Base-by-base conservation (phyloP, 2,888 invertebrate genomes). In the Dilophus febrilis region DNA sequence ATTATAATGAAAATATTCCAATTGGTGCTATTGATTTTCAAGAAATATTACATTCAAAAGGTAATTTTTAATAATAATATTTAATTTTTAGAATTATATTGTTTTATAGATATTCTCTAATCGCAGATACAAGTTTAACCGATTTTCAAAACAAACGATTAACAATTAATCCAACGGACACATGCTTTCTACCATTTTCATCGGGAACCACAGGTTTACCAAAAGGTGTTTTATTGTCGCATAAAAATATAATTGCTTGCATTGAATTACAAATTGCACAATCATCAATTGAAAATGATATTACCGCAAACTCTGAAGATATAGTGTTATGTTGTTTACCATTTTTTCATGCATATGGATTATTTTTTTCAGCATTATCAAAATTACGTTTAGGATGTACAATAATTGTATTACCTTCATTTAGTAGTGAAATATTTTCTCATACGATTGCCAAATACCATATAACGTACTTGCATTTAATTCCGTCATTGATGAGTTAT, bases 291-390 rank as follows among this genome's bases (percentile, higher is more conserved):
- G 47, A 53, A 7, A n/a, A 46, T 8, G 45, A 45, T 27, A 47
- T 51, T 13, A 48, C 48, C 2, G 71, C 61, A 11, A 54, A 51
- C 10, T 51, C 55, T 38, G 80, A 81, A 59, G 79, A 80, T 40
- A 60, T 74, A 0, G 45, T 74, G 2, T 72, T 83, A 0, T 71
- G 71, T 17, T 67, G 87, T 13, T 57, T 88, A 38, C 88, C 88
- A 2, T 75, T 85, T 59, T 87, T 77, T 59, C 88, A 88, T 57
- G 79, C 83, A 40, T 88, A 81, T 52, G 86, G 85, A 0, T 59
- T 82, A 34, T 68, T 72, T 1, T 61, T 74, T 1, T 60, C 70
- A 2, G 59, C 79, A 47, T 50, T 76, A 3, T 68, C 70, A 1
- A 68, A 72, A 38, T 48, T 84, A 18, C 51, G 60, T 1, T 57